phyloP scores from a whole-genome alignment of 1,140 invertebrate species.

The Hyphantria cunea region DNA sequence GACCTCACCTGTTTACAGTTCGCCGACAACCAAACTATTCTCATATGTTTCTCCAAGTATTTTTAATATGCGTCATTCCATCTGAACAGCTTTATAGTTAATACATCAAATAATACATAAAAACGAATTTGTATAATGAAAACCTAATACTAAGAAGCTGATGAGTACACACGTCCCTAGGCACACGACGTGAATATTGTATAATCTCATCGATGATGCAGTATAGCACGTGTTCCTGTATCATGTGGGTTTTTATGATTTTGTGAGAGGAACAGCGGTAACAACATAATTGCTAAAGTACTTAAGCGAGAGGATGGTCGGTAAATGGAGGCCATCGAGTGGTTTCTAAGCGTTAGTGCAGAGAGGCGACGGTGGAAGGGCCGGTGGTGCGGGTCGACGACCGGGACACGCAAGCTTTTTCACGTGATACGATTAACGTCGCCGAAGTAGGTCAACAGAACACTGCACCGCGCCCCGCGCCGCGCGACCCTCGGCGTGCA shows the following conservation, averaged over 20 bases:
- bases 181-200: neutral
- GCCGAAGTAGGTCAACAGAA: slow-evolving; percentile 63
- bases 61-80: slow-evolving; percentile 1
- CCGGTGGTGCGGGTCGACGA: slow-evolving; percentile 48
- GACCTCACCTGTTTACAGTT: slow-evolving; percentile 23
- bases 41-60: slow-evolving; percentile 9
- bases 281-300: neutral
- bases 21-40: slow-evolving; percentile 3
- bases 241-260: neutral
- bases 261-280: neutral
- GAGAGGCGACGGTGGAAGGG: slow-evolving; percentile 43
- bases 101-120: slow-evolving; percentile 9
- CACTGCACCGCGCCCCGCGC: slow-evolving; percentile 35
- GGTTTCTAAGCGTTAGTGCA: neutral
- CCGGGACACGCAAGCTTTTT: slow-evolving; percentile 63
- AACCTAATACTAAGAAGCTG: neutral
- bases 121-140: neutral
- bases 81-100: neutral
- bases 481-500: slow-evolving; percentile 13
- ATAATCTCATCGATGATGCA: neutral
- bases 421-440: slow-evolving; percentile 61
- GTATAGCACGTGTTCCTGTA: neutral
- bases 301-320: neutral
- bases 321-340: slow-evolving; percentile 6
- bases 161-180: neutral